Percentiles rank a stretch among this genome's conserved stretches.
Evolutionary conservation across 2,888 invertebrate genomes (phyloP).

Genomic region (Lydus trimaculatus): DNA sequence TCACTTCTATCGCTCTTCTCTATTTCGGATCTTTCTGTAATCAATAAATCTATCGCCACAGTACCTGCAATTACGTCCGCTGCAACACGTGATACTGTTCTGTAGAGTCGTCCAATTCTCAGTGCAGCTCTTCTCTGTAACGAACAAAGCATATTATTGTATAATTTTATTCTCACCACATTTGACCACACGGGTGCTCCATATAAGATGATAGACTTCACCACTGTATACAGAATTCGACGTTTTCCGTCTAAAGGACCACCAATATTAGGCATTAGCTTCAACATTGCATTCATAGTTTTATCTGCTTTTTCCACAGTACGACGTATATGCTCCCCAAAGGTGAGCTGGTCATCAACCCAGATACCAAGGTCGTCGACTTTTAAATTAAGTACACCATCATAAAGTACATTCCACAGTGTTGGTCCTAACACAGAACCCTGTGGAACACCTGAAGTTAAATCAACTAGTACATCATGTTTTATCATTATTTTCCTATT

Average conservation of each 20-base stretch:
- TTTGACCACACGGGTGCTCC: not conserved
- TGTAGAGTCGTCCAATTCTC: not conserved
- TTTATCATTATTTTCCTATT: not conserved
- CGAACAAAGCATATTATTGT: not conserved
- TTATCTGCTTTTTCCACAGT: not conserved
- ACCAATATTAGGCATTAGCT: not conserved
- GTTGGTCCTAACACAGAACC: slow-evolving; percentile 7
- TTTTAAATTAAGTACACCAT: not conserved
- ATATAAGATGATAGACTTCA: not conserved
- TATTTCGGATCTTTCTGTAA: not conserved
- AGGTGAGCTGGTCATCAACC: not conserved
- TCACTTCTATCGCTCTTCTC: not conserved
- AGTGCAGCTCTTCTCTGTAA: not conserved
- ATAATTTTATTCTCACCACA: not conserved
- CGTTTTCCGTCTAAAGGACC: not conserved
- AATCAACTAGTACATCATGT: not conserved
- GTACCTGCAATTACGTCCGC: not conserved
- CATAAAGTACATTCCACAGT: slow-evolving; percentile 12
- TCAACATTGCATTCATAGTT: not conserved
- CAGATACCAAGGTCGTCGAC: not conserved
- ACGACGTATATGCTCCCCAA: not conserved
- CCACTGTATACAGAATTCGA: not conserved
- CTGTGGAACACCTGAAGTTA: slow-evolving; percentile 10
- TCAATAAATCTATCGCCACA: not conserved
- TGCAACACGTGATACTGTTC: slow-evolving; percentile 1